Evolutionary conservation across 1,140 invertebrate species (phyloP).

Genomic region (Pachyrhynchus sulphureomaculatus): DNA sequence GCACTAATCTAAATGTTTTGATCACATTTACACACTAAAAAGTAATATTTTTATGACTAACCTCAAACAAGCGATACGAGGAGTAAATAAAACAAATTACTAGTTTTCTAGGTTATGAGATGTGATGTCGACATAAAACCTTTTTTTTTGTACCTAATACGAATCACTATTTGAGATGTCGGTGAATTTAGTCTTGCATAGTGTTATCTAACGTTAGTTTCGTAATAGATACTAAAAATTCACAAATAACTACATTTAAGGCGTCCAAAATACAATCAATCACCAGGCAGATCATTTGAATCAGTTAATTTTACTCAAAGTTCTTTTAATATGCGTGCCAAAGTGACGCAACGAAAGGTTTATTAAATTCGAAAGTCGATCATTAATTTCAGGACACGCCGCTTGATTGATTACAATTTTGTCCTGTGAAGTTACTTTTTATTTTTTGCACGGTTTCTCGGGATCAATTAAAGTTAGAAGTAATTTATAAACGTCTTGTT

Average conservation of each 20-base stretch:
- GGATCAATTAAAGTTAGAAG: conserved; percentile 1
- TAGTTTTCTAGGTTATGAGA: too few relatives aligned
- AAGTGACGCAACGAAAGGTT: conserved; percentile 30
- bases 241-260: not conserved
- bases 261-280: conserved; percentile 12
- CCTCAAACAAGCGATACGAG: too few relatives aligned
- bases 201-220: too few relatives aligned
- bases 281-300: conserved; percentile 14
- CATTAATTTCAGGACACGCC: conserved; percentile 24
- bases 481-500: conserved; percentile 7
- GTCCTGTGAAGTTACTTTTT: conserved; percentile 20
- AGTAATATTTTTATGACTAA: too few relatives aligned
- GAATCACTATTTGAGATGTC: too few relatives aligned
- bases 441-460: conserved; percentile 3
- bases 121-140: too few relatives aligned
- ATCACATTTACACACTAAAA: too few relatives aligned
- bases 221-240: too few relatives aligned
- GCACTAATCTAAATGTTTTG: too few relatives aligned
- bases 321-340: conserved; percentile 29
- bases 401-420: conserved; percentile 26
- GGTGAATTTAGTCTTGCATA: too few relatives aligned
- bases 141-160: too few relatives aligned
- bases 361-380: conserved; percentile 31
- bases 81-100: too few relatives aligned
- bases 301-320: conserved; percentile 35